Evolutionary conservation across 2,888 invertebrate species (phyloP).

Genomic region (Xestobium rufovillosum): DNA sequence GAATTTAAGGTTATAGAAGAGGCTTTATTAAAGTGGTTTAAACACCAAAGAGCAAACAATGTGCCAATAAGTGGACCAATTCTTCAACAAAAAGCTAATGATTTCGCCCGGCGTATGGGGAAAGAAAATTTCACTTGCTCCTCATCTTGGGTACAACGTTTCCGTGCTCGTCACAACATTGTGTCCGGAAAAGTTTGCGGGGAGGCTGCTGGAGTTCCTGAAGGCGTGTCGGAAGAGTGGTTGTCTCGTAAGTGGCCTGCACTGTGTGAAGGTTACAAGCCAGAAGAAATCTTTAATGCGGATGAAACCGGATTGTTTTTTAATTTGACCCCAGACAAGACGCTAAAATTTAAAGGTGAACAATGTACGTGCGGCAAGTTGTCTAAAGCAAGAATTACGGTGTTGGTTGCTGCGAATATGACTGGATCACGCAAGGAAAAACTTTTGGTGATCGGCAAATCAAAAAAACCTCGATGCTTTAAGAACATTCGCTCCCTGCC

Average conservation of each 20-base stretch:
- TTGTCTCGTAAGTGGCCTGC: conserved; percentile 19
- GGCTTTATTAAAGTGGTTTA: too few relatives aligned
- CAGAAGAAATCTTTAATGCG: conserved; percentile 28
- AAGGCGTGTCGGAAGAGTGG: conserved; percentile 17
- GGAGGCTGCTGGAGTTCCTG: conserved; percentile 18
- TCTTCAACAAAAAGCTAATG: conserved; percentile 22
- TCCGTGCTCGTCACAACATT: conserved; percentile 22
- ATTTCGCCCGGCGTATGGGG: conserved; percentile 16
- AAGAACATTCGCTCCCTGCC: conserved; percentile 14
- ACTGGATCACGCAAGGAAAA: too few relatives aligned
- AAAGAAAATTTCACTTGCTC: conserved; percentile 21
- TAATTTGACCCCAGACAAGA: conserved; percentile 17
- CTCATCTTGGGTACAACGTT: conserved; percentile 21
- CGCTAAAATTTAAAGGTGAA: too few relatives aligned
- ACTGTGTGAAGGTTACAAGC: conserved; percentile 16
- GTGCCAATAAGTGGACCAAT: too few relatives aligned
- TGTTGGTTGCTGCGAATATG: conserved; percentile 25
- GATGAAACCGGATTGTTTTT: conserved; percentile 29
- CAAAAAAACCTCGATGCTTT: conserved; percentile 20
- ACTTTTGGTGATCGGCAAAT: too few relatives aligned
- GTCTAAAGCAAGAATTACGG: conserved; percentile 27
- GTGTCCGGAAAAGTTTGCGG: conserved; percentile 20
- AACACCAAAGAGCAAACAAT: conserved; percentile 14
- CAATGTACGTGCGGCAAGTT: conserved; percentile 29
- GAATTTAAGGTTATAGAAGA: conserved; percentile 1